phyloP scores from a whole-genome alignment of 2,888 invertebrate genomes.

The Augiades crinisus region DNA sequence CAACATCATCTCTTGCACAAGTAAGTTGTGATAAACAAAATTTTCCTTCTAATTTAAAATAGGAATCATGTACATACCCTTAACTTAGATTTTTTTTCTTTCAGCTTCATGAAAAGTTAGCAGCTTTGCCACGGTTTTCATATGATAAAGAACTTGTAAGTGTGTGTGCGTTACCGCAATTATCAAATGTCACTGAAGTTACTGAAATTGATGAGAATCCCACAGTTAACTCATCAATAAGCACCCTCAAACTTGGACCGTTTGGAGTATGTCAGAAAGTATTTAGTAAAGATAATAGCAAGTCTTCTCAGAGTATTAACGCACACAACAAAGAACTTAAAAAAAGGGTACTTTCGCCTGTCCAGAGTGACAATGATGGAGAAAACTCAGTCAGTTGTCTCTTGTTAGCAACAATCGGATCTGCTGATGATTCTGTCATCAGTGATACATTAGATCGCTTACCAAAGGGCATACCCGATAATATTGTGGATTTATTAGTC shows the following conservation, averaged over 20 bases:
- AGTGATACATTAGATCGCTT: conserved; percentile 51
- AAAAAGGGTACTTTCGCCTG: conserved; percentile 37
- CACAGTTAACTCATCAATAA: conserved; percentile 33
- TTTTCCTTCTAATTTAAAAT: too few relatives aligned
- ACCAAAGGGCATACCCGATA: conserved; percentile 46
- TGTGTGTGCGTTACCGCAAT: conserved; percentile 48
- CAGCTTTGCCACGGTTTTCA: conserved; percentile 44
- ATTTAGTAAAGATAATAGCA: conserved; percentile 11
- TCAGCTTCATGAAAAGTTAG: conserved; percentile 60
- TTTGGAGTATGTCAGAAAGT: conserved; percentile 42
- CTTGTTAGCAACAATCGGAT: conserved; percentile 49
- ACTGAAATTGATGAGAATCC: conserved; percentile 49
- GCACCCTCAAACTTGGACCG: conserved; percentile 38
- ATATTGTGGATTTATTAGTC: conserved; percentile 52
- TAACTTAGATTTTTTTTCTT: conserved; percentile 31
- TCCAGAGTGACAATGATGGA: conserved; percentile 38
- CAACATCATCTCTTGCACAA: conserved; percentile 59
- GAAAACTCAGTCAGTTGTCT: conserved; percentile 46
- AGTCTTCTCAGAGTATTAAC: not conserved
- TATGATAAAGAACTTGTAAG: conserved; percentile 48
- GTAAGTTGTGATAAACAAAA: conserved; percentile 35
- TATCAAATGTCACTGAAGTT: conserved; percentile 55
- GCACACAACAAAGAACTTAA: conserved; percentile 14
- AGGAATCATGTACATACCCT: too few relatives aligned
- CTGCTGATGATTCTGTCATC: conserved; percentile 50